phyloP scores from a whole-genome alignment of 1,140 invertebrate genomes.

The Zaprionus taronus region DNA sequence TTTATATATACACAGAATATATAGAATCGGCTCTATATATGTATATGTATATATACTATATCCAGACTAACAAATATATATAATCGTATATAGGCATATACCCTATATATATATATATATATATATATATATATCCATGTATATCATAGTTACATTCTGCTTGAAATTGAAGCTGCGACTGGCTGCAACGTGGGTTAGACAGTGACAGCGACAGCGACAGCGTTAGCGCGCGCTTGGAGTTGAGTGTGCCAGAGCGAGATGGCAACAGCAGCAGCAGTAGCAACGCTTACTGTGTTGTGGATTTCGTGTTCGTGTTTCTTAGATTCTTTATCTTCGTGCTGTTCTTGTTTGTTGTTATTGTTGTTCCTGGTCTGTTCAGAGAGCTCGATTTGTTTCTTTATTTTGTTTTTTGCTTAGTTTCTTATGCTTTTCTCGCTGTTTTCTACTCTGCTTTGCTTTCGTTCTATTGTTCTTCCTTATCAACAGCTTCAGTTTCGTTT shows the following conservation, averaged over 20 bases:
- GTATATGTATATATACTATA: conserved; percentile 29
- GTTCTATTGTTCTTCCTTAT: conserved; percentile 38
- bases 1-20: conserved; percentile 37
- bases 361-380: conserved; percentile 3
- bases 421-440: conserved; percentile 12
- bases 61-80: conserved; percentile 68
- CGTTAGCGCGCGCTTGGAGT: conserved; percentile 22
- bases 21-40: conserved; percentile 42
- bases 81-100: conserved; percentile 39
- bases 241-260: conserved; percentile 47
- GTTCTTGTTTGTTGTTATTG: conserved; percentile 11
- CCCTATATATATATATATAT: conserved; percentile 7
- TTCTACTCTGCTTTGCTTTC: not conserved
- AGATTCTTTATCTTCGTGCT: conserved; percentile 9
- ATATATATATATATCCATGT: conserved; percentile 26
- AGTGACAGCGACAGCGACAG: conserved; percentile 46
- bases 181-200: conserved; percentile 52
- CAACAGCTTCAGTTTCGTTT: conserved; percentile 47
- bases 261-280: conserved; percentile 17
- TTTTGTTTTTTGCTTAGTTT: conserved; percentile 25
- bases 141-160: conserved; percentile 49
- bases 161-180: conserved; percentile 47
- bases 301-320: conserved; percentile 12
- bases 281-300: conserved; percentile 23
- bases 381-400: conserved; percentile 16